Evolutionary conservation across 2,113 vertebrate genomes (phyloP).

Genomic region (Scopus umbretta): DNA sequence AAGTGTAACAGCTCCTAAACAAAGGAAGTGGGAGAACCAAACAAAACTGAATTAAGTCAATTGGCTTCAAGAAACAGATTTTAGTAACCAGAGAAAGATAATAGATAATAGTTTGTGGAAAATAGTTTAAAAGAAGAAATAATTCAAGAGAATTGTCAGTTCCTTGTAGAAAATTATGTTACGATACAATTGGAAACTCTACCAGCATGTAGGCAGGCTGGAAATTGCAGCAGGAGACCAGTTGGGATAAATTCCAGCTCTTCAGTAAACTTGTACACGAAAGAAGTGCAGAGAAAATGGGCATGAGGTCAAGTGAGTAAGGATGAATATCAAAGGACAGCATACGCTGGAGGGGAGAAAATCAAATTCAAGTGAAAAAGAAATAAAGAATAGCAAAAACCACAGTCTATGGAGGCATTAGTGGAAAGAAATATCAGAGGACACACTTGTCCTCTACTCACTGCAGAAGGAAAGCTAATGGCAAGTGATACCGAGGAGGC

Average conservation of each 20-base stretch:
- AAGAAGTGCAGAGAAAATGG: background rate
- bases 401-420: background rate
- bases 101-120: background rate
- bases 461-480: background rate
- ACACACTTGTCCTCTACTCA: background rate
- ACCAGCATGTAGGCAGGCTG: background rate
- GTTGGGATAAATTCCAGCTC: background rate
- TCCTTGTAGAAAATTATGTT: background rate
- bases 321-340: conserved; percentile 7
- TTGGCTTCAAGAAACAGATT: background rate
- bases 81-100: background rate
- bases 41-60: background rate
- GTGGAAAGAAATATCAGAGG: background rate
- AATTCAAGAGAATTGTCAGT: background rate
- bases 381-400: background rate
- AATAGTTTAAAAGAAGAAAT: background rate
- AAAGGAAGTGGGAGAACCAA: background rate
- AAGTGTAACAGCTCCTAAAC: background rate
- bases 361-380: background rate
- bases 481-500: background rate
- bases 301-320: background rate
- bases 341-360: background rate
- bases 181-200: background rate
- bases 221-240: background rate
- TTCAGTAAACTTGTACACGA: background rate